Conservation (phyloP, 2,113 vertebrate species). For the Regulus satrapa region DNA sequence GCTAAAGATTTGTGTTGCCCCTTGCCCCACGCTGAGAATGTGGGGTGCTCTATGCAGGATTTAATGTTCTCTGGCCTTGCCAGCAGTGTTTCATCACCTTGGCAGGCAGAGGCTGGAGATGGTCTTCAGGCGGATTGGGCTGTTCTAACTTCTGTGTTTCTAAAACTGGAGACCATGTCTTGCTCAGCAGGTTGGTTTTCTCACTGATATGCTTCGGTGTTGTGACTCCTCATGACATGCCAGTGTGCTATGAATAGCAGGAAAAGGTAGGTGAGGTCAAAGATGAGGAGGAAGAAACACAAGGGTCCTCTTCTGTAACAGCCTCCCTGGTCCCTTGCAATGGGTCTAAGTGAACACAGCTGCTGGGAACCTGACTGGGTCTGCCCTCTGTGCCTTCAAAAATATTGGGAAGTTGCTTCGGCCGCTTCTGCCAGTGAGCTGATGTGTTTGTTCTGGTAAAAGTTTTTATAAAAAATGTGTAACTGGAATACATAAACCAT, state of each 20-base stretch:
- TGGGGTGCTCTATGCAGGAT: neutral
- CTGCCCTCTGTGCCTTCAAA: neutral
- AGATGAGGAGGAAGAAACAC: neutral
- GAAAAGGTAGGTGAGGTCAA: neutral
- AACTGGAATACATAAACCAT: neutral
- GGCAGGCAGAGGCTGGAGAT: neutral
- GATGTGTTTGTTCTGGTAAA: neutral
- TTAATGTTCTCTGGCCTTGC: neutral
- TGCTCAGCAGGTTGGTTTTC: neutral
- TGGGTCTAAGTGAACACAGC: neutral
- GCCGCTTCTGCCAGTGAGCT: neutral
- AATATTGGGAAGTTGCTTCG: neutral
- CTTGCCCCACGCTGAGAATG: neutral
- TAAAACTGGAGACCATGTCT: neutral
- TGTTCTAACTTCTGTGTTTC: neutral
- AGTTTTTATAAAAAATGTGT: neutral
- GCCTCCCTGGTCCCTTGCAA: neutral
- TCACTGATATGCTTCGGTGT: neutral
- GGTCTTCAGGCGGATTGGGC: neutral
- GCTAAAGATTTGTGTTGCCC: neutral
- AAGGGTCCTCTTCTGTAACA: neutral
- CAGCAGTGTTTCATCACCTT: neutral
- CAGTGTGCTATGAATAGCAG: neutral
- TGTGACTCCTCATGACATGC: neutral
- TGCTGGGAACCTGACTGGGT: neutral